Evolutionary conservation across 2,888 invertebrate species (phyloP).

Genomic region (Copidosoma aretas): DNA sequence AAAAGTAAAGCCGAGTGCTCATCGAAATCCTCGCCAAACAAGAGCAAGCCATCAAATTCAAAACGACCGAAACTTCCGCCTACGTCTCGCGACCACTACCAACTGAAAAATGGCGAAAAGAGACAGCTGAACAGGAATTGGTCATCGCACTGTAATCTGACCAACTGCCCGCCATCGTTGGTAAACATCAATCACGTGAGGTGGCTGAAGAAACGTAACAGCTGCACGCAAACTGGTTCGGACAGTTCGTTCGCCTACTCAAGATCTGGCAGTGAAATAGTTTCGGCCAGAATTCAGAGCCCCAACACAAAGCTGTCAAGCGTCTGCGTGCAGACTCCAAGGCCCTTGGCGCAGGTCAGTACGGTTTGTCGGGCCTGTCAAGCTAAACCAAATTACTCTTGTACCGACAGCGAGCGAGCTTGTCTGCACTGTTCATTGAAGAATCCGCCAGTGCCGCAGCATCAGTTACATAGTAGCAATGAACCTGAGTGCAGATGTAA

Average conservation of each 20-base stretch:
- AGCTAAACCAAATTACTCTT: conserved; percentile 4
- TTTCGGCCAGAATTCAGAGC: conserved; percentile 44
- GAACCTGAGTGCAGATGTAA: conserved; percentile 18
- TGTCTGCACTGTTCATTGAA: conserved; percentile 23
- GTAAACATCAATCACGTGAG: conserved; percentile 35
- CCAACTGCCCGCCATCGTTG: conserved; percentile 42
- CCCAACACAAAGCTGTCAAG: conserved; percentile 39
- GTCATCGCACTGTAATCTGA: conserved; percentile 60
- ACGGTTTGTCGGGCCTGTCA: conserved; percentile 29
- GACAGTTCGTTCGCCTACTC: conserved; percentile 50
- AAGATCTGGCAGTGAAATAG: conserved; percentile 55
- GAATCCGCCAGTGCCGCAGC: conserved; percentile 5
- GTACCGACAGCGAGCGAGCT: conserved; percentile 22
- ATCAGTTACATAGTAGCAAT: background rate
- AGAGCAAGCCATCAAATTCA: conserved; percentile 40
- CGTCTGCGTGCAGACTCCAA: conserved; percentile 47
- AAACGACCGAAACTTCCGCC: conserved; percentile 20
- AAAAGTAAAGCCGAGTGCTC: conserved; percentile 48
- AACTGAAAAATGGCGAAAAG: conserved; percentile 23
- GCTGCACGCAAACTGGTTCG: conserved; percentile 56
- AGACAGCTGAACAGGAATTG: conserved; percentile 52
- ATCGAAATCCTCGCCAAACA: conserved; percentile 48
- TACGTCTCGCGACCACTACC: background rate
- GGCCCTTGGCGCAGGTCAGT: conserved; percentile 34
- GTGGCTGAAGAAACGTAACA: conserved; percentile 53